Base-by-base conservation (phyloP, 2,888 invertebrate genomes). In the Spatulosminthurus flaviceps region DNA sequence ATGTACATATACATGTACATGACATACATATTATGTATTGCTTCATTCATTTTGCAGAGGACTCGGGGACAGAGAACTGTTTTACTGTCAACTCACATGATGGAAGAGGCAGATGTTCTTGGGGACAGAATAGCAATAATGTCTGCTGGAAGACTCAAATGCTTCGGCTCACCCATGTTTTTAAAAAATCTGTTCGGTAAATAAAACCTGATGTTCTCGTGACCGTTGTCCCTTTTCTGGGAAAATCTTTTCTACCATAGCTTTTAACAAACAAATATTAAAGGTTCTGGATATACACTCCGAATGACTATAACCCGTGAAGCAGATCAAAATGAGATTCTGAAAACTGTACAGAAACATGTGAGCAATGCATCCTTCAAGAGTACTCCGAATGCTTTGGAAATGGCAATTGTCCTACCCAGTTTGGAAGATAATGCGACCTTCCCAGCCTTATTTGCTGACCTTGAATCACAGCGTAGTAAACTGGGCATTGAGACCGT, bases 81-180 rank as follows among this genome's bases (percentile, higher is more conserved):
- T 83, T 88, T 97, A 19, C 91, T 97, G 74, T 94, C 95, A 19
- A 97, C 97, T 0, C 97, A 97, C 88, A 95, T 94, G 88, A 96
- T 97, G 96, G 97, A 97, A 88, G 97, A 97, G 88, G 96, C 96
- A 1, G 64, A 64, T 64, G 82, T 83, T 11, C 90, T 97, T 1
- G 96, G 95, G 0, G 96, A 97, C 88, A 91, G 94, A 86, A 94
- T 97, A 84, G 95, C 94, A 0, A 96, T 97, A 81, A 91, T 97
- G 88, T 92, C 93, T 84, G 89, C 90, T 79, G 95, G 95, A 26
- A 87, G 87, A 41, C 88, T 96, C 72, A 90, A 91, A 83, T 93
- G 94, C 87, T 92, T 92, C 87, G 97, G 96, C 42, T 93, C 95
- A 0, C 91, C 95, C 0, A 91, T 95, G 89, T 92, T 93, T 87